Base-by-base conservation (phyloP, 2,797 vertebrate species). In the Molossus molossus region DNA sequence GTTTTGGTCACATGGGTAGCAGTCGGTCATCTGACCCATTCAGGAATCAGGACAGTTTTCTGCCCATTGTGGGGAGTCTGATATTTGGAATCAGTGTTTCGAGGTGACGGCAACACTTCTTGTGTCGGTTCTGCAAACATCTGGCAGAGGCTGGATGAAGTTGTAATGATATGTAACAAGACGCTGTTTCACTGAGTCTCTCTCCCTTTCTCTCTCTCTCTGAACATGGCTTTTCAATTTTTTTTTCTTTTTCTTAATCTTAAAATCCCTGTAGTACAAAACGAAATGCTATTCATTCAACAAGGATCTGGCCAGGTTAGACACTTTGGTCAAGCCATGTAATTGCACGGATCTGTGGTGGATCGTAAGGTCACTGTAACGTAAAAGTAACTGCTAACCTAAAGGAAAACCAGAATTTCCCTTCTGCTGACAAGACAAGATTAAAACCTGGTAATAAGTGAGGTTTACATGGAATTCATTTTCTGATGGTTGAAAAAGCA, bases 251-350 rank as follows among this genome's bases (percentile, higher is more conserved):
- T 97, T 79, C 96, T 98, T 97, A 97, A 50, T 93, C 88, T 89
- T 86, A 95, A 97, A 95, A 87, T 45, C 72, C 45, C 79, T 33
- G 86, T n/a, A 93, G 81, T 96, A 95, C 88, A 97, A 97, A 98
- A 97, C 95, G 96, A 97, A 98, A 97, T 96, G 60, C 94, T 95
- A 86, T 97, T 98, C 97, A 97, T 98, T 95, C 97, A 91, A 96
- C 95, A 92, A 96, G 88, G 90, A 91, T 97, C 96, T 97, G 87
- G 29, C 50, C 84, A 86, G 97, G 96, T 98, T 97, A 97, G 90
- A 87, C 87, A 81, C 80, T 96, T 96, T 94, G 96, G 97, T 97
- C 97, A 97, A 97, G 94, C 79, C 88, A 87, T 95, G 67, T 96
- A 96, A 97, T 98, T 98, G 90, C 33, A 84, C 70, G 69, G 96